phyloP scores from a whole-genome alignment of 2,888 invertebrate genomes.

The Limenitis arthemis region DNA sequence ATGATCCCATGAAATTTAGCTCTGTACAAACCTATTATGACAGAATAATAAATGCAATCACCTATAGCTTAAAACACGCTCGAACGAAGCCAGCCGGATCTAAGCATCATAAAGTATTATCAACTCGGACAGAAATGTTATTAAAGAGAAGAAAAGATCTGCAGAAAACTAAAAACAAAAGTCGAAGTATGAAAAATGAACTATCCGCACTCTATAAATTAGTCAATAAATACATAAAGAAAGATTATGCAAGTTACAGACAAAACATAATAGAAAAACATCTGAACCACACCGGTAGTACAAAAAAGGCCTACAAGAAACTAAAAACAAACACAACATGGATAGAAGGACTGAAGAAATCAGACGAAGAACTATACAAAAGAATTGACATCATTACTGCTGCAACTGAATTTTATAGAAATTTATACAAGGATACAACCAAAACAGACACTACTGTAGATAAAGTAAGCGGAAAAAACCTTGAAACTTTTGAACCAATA shows the following conservation, averaged over 20 bases:
- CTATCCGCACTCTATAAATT: constrained; percentile 12
- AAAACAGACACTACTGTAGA: too few relatives aligned
- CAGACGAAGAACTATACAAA: not conserved
- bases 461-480: too few relatives aligned
- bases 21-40: constrained; percentile 12
- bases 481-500: too few relatives aligned
- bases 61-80: not conserved
- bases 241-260: constrained; percentile 14
- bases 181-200: constrained; percentile 11
- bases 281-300: constrained; percentile 4
- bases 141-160: constrained; percentile 11
- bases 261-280: constrained; percentile 8
- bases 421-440: too few relatives aligned
- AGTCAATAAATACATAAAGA: constrained; percentile 14
- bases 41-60: constrained; percentile 7
- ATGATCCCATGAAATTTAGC: not conserved
- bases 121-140: not conserved
- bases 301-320: constrained; percentile 17
- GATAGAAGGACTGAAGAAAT: constrained; percentile 17
- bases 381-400: constrained; percentile 8
- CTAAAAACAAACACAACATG: constrained; percentile 17
- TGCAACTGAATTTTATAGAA: constrained; percentile 15
- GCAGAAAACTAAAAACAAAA: constrained; percentile 15
- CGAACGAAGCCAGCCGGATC: not conserved
- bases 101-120: constrained; percentile 10